A percentile compares a stretch with the other conserved stretches of the same genome.
These are phyloP conservation scores for Tetragonula carbonaria DNA, from an alignment of 2,888 invertebrate species.

Conservation along the genomic window DNA sequence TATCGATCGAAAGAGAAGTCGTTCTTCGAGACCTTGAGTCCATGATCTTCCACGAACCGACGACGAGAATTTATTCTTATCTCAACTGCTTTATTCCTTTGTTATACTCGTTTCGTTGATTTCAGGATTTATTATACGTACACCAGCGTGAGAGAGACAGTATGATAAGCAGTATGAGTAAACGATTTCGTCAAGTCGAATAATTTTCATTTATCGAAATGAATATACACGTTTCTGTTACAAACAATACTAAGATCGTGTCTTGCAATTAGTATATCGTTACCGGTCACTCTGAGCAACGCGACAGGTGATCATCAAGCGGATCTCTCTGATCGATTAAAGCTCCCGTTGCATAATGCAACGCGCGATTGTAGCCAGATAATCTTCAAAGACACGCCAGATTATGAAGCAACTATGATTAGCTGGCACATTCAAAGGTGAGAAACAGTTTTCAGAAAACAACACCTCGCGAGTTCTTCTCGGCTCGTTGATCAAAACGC, in stretches of 20 bases:
- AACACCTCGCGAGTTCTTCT: slow-evolving; percentile 6
- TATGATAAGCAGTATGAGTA: no score
- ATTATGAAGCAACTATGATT: slow-evolving; percentile 47
- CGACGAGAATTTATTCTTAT: not conserved
- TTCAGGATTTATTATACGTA: no score
- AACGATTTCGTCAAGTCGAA: no score
- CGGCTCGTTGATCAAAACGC: slow-evolving; percentile 29
- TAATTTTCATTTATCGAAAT: no score
- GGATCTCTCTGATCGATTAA: slow-evolving; percentile 50
- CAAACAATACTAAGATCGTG: not conserved
- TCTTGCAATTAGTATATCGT: not conserved
- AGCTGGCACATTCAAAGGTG: slow-evolving; percentile 21
- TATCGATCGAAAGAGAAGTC: not conserved
- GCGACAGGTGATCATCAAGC: slow-evolving; percentile 30
- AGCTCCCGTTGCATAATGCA: slow-evolving; percentile 48
- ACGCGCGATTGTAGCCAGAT: slow-evolving; percentile 34
- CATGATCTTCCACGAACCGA: slow-evolving; percentile 26
- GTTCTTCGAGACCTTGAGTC: slow-evolving; percentile 7
- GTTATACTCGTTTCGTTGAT: no score
- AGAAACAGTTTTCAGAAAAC: slow-evolving; percentile 3
- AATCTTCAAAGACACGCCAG: slow-evolving; percentile 6
- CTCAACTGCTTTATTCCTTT: slow-evolving; percentile 21
- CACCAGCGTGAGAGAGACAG: no score
- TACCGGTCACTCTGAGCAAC: slow-evolving; percentile 1
- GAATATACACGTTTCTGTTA: no score